phyloP scores from a whole-genome alignment of 2,113 vertebrate genomes.

The Dicaeum eximium region DNA sequence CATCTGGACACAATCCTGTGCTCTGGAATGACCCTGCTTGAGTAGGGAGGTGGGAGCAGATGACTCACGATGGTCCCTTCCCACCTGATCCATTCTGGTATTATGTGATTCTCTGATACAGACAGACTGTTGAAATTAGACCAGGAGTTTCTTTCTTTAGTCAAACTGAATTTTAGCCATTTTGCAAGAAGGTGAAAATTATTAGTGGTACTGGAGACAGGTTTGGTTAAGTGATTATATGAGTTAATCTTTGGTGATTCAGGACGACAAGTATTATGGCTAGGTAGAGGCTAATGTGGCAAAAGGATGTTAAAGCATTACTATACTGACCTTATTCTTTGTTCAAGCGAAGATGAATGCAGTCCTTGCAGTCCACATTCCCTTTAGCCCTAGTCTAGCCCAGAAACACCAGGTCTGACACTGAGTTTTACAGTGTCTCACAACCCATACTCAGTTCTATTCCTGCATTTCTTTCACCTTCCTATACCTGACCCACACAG shows the following conservation, averaged over 20 bases:
- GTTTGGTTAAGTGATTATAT: background rate
- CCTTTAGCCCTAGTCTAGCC: background rate
- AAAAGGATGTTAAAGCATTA: background rate
- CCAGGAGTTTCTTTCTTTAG: background rate
- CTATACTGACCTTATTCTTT: background rate
- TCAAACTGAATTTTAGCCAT: background rate
- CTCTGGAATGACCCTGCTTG: background rate
- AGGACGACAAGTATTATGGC: background rate
- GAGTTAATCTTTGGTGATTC: background rate
- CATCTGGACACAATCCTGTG: rapidly evolving
- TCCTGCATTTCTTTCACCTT: background rate
- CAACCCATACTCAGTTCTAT: background rate
- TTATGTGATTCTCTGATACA: background rate
- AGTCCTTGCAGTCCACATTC: background rate
- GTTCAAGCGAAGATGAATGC: background rate
- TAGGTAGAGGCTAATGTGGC: background rate
- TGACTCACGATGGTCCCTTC: rapidly evolving
- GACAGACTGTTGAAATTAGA: background rate
- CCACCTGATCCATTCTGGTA: background rate
- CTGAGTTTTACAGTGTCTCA: background rate
- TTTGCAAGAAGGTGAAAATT: background rate
- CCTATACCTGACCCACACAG: background rate
- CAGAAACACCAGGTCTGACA: background rate
- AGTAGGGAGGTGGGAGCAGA: background rate
- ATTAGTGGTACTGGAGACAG: background rate